Percentiles rank a stretch among this genome's conserved stretches.
These are phyloP conservation scores for Tangara arthus DNA, from an alignment of 2,797 vertebrate species.

Conservation along the genomic window DNA sequence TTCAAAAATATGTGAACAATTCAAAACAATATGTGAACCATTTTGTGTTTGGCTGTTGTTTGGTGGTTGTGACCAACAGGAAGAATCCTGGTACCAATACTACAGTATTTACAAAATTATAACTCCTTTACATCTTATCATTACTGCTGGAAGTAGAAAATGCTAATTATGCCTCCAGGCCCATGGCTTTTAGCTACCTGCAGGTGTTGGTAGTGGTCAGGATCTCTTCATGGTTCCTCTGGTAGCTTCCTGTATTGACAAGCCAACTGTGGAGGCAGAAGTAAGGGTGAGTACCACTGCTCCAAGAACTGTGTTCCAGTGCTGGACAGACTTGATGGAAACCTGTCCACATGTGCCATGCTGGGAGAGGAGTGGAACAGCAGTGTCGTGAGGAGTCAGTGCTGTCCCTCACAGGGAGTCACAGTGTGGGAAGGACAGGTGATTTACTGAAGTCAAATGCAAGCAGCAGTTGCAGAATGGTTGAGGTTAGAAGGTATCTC, in stretches of 20 bases:
- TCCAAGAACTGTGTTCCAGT: background rate
- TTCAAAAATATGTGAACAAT: too few species aligned
- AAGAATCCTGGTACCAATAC: background rate
- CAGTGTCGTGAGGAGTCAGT: background rate
- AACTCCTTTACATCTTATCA: background rate
- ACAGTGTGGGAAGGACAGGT: background rate
- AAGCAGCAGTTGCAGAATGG: background rate
- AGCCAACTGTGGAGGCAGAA: background rate
- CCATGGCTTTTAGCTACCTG: background rate
- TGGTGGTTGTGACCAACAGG: background rate
- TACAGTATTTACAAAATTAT: background rate
- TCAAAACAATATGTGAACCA: background rate
- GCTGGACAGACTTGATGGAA: background rate
- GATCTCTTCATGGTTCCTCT: background rate
- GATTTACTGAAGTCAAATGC: background rate
- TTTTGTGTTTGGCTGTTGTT: background rate
- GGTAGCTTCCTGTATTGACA: background rate
- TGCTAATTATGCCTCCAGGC: background rate
- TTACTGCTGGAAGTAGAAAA: background rate
- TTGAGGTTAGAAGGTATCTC: background rate
- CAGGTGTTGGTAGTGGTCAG: background rate
- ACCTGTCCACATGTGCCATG: background rate
- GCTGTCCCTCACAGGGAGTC: background rate
- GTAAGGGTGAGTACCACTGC: background rate
- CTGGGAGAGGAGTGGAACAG: background rate